Evolutionary conservation across 2,113 vertebrate species (phyloP), one percentile per base, ranked within the genome.

Genomic region (Apodemus sylvaticus): DNA sequence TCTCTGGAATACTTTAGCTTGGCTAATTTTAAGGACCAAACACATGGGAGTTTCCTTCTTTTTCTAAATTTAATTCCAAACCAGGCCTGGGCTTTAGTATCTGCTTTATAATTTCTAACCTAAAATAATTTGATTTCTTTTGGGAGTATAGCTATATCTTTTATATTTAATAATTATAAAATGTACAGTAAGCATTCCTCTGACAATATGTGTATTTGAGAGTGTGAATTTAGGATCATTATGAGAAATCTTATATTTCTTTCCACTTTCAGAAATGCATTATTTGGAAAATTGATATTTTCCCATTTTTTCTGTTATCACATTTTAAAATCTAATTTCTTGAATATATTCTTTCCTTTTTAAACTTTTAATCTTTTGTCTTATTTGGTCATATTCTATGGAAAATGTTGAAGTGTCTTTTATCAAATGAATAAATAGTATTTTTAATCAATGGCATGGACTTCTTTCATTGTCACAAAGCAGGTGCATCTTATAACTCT

Each of bases 1-100:
- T 62, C 17, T 68, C 17, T 88, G 58, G 62, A 7, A 16, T 48
- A 12, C 13, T 53, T 66, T 71, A n/a, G 68, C 86, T 36, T 48
- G 74, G 5, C 79, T 88, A 85, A 26, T 70, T 19, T 51, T 20
- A 95, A 60, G 6, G 19, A 8, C 22, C 55, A 89, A 88, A 91
- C 31, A 89, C 31, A 22, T 55, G 36, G 39, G 19, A 95, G 8
- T 34, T 79, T 58, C n/a, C 24, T 20, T 51, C 7, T 88, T 7
- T 79, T 94, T 91, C 42, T 89, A 60, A 95, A 91, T 91, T 85
- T 93, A 85, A 95, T 88, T 31, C 76, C 74, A 90, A 85, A 78
- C 3, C 70, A 10, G 9, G 73, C 3, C 9, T 68, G 81, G 42
- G 2, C 12, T 86, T 94, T 89, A 71, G 39, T 58, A 20, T 16